These are phyloP conservation scores for Zeugodacus cucurbitae DNA, from an alignment of 1,140 invertebrate species.

Conservation along the genomic window DNA sequence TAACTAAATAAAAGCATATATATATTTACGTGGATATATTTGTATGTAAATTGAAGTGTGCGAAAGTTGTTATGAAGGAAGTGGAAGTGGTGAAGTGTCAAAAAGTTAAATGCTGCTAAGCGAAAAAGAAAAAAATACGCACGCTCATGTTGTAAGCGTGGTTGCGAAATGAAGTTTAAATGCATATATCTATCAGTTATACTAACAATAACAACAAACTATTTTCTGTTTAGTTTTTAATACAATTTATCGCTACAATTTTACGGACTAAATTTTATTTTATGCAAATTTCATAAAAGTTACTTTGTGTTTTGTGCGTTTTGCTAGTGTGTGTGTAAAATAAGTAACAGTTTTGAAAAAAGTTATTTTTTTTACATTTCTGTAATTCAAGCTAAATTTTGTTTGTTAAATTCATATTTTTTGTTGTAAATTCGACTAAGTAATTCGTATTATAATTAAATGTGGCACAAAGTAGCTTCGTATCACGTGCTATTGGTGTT, in stretches of 20 bases:
- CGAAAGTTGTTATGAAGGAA: not conserved
- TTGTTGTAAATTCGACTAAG: not conserved
- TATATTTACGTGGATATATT: not conserved
- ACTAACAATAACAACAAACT: not conserved
- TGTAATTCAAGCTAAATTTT: too few relatives aligned
- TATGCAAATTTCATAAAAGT: not conserved
- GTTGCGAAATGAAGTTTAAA: not conserved
- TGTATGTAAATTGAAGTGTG: too few relatives aligned
- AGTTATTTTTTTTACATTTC: too few relatives aligned
- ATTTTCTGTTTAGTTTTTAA: not conserved
- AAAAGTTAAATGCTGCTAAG: not conserved
- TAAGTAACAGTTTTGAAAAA: not conserved
- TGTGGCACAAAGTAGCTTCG: too few relatives aligned
- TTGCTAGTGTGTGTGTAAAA: not conserved
- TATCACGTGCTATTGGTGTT: too few relatives aligned
- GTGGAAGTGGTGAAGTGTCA: not conserved
- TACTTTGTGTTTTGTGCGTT: not conserved
- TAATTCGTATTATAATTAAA: too few relatives aligned
- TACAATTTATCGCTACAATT: not conserved
- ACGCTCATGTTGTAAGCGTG: not conserved
- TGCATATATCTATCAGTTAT: not conserved
- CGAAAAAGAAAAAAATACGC: not conserved
- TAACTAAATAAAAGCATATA: not conserved
- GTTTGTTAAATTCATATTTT: not conserved
- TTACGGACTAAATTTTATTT: not conserved